phyloP scores from a whole-genome alignment of 2,888 invertebrate species.

The Bellardia pandia region DNA sequence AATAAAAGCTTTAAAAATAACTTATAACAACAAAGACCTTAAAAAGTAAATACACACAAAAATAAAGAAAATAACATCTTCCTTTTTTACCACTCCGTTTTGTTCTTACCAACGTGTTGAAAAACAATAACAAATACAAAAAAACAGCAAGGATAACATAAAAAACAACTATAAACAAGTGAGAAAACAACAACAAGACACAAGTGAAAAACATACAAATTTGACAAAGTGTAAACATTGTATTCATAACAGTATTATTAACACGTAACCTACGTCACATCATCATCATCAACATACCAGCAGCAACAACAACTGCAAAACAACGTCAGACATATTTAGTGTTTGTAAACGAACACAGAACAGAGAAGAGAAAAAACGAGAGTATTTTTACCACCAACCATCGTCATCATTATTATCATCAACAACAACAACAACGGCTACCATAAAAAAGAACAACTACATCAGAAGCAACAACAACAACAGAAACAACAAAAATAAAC shows the following conservation, averaged over 20 bases:
- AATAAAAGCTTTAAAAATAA: conserved; percentile 56
- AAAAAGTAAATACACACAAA: background rate
- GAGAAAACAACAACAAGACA: conserved; percentile 44
- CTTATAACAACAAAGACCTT: conserved; percentile 36
- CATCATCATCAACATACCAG: conserved; percentile 57
- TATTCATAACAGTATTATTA: conserved; percentile 76
- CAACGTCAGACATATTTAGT: conserved; percentile 36
- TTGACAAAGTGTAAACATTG: conserved; percentile 74
- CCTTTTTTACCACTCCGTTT: conserved; percentile 32
- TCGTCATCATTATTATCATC: conserved; percentile 42
- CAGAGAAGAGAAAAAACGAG: conserved; percentile 55
- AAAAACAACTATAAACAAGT: conserved; percentile 55
- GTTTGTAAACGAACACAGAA: conserved; percentile 45
- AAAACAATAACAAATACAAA: conserved; percentile 45
- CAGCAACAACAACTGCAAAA: conserved; percentile 23
- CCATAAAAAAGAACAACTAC: conserved; percentile 45
- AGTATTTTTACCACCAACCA: conserved; percentile 59
- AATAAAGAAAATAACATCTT: conserved; percentile 38
- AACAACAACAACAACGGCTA: conserved; percentile 58
- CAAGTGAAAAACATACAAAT: conserved; percentile 66
- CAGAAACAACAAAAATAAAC: conserved; percentile 22
- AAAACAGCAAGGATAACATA: conserved; percentile 48
- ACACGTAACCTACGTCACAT: conserved; percentile 74
- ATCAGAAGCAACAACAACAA: conserved; percentile 30
- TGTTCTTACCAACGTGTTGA: conserved; percentile 50